Base-by-base conservation (phyloP, 2,113 vertebrate species). In the Eira barbara region DNA sequence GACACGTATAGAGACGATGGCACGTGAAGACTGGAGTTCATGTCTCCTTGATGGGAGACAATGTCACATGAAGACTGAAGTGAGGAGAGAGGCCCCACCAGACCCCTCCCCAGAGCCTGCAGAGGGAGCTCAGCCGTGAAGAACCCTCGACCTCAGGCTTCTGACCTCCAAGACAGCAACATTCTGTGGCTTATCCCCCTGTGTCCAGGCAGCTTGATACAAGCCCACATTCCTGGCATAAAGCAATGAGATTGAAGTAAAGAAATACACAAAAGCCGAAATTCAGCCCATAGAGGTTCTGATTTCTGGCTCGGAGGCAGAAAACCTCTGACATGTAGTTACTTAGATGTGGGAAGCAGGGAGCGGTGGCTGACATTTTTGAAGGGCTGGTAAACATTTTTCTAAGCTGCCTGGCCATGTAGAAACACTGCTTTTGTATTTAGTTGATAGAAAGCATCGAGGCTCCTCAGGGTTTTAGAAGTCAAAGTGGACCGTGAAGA, bases 301-400 rank as follows among this genome's bases (percentile, higher is more conserved):
- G 20, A 3, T n/a, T 73, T 47, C 65, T 65, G 52, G 47, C 55
- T 91, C 20, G 0, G 39, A 47, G 49, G 47, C 36, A 36, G 25
- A 89, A 63, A 20, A 6, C 55, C 83, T 80, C 82, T 80, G 85
- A 59, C 59, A 59, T 1, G 12, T 31, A 39, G 25, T 87, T 79
- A 45, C 79, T 71, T 6, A 20, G 36, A 52, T 1, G 9, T 34
- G 6, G 92, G 79, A 83, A 45, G 92, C 81, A 76, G 69, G 76
- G 13, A 47, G 23, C 0, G 13, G 73, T 34, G 29, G 86, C 78
- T 93, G 86, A 79, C 79, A 87, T 83, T 82, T 79, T 27, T 67
- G 73, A 93, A 79, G 63, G 76, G 20, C 95, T 21, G 14, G 79
- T 52, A 79, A 97, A 95, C 82, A 90, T 86, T 95, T 95, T 78